These are phyloP conservation scores for Hylomyscus alleni DNA, from an alignment of 2,797 vertebrate species.

Conservation along the genomic window DNA sequence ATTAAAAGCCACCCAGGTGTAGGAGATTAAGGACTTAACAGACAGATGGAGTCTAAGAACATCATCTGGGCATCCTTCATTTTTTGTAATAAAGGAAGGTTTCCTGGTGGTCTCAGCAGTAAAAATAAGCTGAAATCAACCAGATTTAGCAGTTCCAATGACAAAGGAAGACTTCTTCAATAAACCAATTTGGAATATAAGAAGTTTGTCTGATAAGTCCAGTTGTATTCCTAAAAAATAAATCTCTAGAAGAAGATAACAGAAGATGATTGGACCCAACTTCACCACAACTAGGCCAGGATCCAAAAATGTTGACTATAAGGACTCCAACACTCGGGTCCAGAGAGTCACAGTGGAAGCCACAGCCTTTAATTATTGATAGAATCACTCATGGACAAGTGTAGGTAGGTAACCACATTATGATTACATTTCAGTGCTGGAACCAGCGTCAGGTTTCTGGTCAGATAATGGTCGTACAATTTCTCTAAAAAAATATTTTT, in stretches of 20 bases:
- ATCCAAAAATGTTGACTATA: background rate
- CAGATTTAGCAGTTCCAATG: constrained; percentile 67
- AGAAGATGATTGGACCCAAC: background rate
- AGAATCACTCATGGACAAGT: background rate
- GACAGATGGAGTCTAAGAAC: constrained; percentile 69
- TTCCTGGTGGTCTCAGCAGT: constrained; percentile 54
- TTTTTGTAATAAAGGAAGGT: constrained; percentile 60
- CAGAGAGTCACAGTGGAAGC: background rate
- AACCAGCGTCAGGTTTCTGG: background rate
- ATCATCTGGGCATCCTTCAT: constrained; percentile 73
- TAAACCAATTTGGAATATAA: background rate
- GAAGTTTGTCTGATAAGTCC: constrained; percentile 60
- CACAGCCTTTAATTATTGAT: too few relatives aligned
- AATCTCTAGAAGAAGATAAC: constrained; percentile 53
- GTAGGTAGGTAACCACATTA: background rate
- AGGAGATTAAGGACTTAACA: constrained; percentile 75
- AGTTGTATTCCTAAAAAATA: constrained; percentile 70
- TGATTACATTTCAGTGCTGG: background rate
- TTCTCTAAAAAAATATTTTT: background rate
- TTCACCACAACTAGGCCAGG: background rate
- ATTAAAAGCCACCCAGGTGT: constrained; percentile 76
- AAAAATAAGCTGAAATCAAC: constrained; percentile 66
- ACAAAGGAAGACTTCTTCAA: constrained; percentile 70
- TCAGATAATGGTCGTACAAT: background rate
- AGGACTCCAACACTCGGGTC: background rate